Evolutionary conservation across 1,140 invertebrate genomes (phyloP).

Genomic region (Ganaspis sp.): DNA sequence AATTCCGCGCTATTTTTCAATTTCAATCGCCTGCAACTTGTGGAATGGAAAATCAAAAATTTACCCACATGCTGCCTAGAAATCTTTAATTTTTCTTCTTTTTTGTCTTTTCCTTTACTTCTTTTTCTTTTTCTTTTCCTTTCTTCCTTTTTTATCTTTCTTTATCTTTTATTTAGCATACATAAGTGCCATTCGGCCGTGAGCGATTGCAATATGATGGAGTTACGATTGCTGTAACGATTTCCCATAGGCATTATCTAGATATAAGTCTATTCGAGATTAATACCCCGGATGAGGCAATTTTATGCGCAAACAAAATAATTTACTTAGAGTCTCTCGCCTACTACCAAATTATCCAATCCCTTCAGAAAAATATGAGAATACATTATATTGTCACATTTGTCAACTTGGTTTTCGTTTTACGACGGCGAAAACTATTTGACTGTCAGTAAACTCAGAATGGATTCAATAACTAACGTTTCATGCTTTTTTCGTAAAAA

Average conservation of each 20-base stretch:
- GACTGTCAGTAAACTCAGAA: background rate
- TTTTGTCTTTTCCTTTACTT: too few relatives aligned
- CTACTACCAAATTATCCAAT: background rate
- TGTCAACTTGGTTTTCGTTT: background rate
- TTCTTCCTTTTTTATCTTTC: too few relatives aligned
- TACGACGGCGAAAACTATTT: constrained; percentile 5
- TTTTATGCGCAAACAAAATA: constrained; percentile 27
- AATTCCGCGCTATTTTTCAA: background rate
- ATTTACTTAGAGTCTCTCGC: constrained; percentile 12
- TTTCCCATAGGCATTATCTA: constrained; percentile 32
- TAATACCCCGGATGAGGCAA: constrained; percentile 21
- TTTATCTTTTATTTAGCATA: constrained; percentile 58
- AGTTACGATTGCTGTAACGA: constrained; percentile 53
- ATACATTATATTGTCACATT: background rate
- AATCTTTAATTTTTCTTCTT: too few relatives aligned
- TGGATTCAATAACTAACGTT: background rate
- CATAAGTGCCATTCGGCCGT: constrained; percentile 52
- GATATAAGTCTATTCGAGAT: constrained; percentile 19
- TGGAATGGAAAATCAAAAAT: too few relatives aligned
- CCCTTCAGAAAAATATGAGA: background rate
- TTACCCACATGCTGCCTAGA: too few relatives aligned
- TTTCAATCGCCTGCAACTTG: too few relatives aligned
- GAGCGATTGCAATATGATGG: constrained; percentile 52
- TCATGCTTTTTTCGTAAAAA: too few relatives aligned
- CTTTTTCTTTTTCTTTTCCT: too few relatives aligned